phyloP scores from a whole-genome alignment of 1,140 invertebrate species.

The Drosophila mojavensis region DNA sequence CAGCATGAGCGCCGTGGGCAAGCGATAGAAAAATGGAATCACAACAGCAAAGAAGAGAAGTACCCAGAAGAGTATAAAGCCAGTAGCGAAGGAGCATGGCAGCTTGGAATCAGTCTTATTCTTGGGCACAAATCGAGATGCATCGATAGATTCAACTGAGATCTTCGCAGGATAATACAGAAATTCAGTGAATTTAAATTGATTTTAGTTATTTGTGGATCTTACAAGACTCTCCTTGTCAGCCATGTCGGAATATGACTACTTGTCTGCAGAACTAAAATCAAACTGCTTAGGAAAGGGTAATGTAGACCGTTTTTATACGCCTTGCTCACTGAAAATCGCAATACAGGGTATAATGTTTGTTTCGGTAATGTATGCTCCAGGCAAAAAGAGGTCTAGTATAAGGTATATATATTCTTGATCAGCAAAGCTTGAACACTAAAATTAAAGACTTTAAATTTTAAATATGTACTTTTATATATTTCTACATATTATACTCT shows the following conservation, averaged over 20 bases:
- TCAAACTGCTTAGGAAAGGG: neutral
- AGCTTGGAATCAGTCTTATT: conserved; percentile 2
- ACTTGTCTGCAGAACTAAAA: neutral
- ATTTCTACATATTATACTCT: too few relatives aligned
- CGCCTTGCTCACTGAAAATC: too few relatives aligned
- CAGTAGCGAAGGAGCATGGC: conserved; percentile 43
- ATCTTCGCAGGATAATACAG: neutral
- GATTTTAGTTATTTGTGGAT: neutral
- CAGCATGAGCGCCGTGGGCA: conserved; percentile 52
- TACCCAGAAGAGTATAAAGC: conserved; percentile 60
- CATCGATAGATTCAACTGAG: neutral
- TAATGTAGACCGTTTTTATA: neutral
- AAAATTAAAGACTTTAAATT: too few relatives aligned
- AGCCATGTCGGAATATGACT: neutral
- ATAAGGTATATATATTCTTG: too few relatives aligned
- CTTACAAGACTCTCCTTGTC: conserved; percentile 14
- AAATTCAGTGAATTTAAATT: neutral
- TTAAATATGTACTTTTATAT: too few relatives aligned
- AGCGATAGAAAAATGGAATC: conserved; percentile 57
- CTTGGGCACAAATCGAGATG: neutral
- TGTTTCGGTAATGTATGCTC: too few relatives aligned
- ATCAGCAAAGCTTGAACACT: too few relatives aligned
- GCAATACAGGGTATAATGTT: too few relatives aligned
- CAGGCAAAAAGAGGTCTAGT: too few relatives aligned
- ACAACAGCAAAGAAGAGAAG: conserved; percentile 62